A percentile compares a stretch with the other conserved stretches of the same genome.
Conservation (phyloP, 2,797 vertebrate genomes). For the Rhynchotus rufescens region DNA sequence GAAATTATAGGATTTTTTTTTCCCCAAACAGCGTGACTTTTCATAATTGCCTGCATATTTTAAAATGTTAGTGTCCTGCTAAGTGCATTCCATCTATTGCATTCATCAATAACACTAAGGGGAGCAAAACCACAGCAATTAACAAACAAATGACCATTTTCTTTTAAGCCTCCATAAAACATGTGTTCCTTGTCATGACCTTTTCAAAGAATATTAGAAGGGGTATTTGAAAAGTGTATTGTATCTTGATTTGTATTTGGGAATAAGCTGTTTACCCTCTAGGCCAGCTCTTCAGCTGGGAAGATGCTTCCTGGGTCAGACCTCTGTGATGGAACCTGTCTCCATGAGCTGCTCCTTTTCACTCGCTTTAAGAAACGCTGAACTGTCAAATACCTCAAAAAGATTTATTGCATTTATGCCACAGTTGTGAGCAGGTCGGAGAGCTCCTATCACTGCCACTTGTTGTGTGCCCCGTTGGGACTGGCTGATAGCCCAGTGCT, state of each 20-base stretch:
- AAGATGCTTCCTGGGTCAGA: background rate
- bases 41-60: conserved; percentile 59
- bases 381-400: background rate
- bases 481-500: background rate
- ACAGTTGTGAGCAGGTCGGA: background rate
- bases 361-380: background rate
- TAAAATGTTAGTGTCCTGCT: conserved; percentile 59
- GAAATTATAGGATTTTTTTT: conserved; percentile 1
- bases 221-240: background rate
- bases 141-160: background rate
- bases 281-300: background rate
- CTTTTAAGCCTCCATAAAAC: background rate
- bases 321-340: background rate
- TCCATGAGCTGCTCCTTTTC: background rate
- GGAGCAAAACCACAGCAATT: background rate
- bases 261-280: background rate
- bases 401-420: background rate
- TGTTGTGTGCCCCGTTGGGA: background rate
- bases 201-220: background rate
- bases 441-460: background rate
- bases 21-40: conserved; percentile 46
- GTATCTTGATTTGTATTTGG: background rate
- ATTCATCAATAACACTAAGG: background rate
- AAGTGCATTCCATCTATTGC: background rate
- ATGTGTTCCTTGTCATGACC: background rate